These are phyloP conservation scores for Megamerina dolium DNA, from an alignment of 2,888 invertebrate species.

Conservation along the genomic window DNA sequence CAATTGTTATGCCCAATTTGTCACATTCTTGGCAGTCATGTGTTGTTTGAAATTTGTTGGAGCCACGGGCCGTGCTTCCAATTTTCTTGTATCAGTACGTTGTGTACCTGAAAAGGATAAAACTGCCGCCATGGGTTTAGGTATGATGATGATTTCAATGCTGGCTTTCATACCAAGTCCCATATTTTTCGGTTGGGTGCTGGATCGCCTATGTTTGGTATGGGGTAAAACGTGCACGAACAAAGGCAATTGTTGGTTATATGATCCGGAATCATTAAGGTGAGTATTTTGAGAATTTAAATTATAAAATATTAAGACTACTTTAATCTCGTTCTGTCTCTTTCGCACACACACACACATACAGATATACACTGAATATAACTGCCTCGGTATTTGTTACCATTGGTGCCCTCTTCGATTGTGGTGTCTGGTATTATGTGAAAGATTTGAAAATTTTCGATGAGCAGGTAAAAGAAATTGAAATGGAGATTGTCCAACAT, in stretches of 20 bases:
- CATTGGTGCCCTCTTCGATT: constrained; percentile 61
- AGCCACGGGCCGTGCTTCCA: constrained; percentile 58
- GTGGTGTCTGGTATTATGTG: constrained; percentile 63
- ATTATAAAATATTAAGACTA: not conserved
- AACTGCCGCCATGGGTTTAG: constrained; percentile 65
- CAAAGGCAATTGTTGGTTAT: constrained; percentile 69
- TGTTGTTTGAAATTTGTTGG: constrained; percentile 57
- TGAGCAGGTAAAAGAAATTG: constrained; percentile 52
- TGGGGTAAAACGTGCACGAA: constrained; percentile 69
- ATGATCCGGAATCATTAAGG: constrained; percentile 59
- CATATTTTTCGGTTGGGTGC: constrained; percentile 67
- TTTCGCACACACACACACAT: too few relatives aligned
- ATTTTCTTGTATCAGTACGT: constrained; percentile 57
- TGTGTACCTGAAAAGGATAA: constrained; percentile 70
- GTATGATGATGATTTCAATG: constrained; percentile 62
- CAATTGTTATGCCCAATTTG: constrained; percentile 55
- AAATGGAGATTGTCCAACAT: constrained; percentile 43
- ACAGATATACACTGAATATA: constrained; percentile 59
- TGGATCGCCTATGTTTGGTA: constrained; percentile 59
- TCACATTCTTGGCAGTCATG: constrained; percentile 54
- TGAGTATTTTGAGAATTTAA: constrained; percentile 15
- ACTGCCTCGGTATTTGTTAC: constrained; percentile 61
- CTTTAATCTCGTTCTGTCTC: too few relatives aligned
- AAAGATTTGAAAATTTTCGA: constrained; percentile 65
- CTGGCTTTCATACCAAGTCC: constrained; percentile 72